Base-by-base conservation (phyloP, 2,113 vertebrate genomes). In the Zonotrichia leucophrys region DNA sequence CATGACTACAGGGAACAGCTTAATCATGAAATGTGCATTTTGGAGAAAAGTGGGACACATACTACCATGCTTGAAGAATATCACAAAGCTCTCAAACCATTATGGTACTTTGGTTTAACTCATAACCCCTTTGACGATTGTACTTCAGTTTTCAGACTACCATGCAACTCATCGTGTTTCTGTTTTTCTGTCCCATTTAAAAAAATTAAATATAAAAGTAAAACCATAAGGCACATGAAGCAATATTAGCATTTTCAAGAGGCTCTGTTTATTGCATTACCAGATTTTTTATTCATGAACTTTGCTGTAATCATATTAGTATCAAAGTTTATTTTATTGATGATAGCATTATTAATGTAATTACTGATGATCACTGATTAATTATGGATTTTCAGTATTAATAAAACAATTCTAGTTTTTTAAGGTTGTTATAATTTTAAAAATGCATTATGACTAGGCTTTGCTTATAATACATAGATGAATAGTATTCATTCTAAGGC, bases 261-360 rank as follows among this genome's bases (percentile, higher is more conserved):
- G 58, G 33, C 28, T 95, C 81, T 27, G 4, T 94, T 96, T 94
- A 97, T 92, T 95, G 18, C 27, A 77, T 91, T 96, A 83, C 28
- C n/a, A 92, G 53, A 70, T 83, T 95, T 97, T 89, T 97, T 94
- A 97, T 97, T 97, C 39, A 93, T 95, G 79, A 94, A 92, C 24
- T 96, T 97, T 90, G 14, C 47, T 91, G 44, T 96, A 94, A 96
- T 96, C 87, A 58, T 53, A 44, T 95, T 74, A 82, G 10, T 73
- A 87, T 63, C 21, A 76, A 93, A 94, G 19, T 94, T 87, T 83
- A 90, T 93, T 96, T 95, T 95, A 94, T 47, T 78, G 66, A 66
- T 91, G 33, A 77, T 83, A 94, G 88, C 64, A 81, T 58, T 75
- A 50, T 67, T 86, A 79, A 55, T n/a, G 11, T 56, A 68, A 79